These are phyloP conservation scores for Plebejus melissa DNA, from an alignment of 2,888 invertebrate species.

Conservation along the genomic window DNA sequence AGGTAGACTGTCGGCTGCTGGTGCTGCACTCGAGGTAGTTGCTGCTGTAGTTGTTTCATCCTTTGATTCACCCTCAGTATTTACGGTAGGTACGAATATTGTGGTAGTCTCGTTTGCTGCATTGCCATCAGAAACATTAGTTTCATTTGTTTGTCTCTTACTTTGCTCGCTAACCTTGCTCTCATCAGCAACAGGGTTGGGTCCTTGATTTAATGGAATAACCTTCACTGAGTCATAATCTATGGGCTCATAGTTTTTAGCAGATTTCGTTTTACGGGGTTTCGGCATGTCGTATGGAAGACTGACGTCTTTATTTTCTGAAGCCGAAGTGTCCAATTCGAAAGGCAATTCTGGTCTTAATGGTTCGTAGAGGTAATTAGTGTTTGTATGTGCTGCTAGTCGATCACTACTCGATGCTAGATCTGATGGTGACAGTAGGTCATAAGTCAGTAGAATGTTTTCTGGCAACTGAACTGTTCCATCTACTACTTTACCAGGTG, in stretches of 20 bases:
- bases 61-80: slow-evolving; percentile 45
- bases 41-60: slow-evolving; percentile 40
- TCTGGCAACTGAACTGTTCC: slow-evolving; percentile 66
- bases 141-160: slow-evolving; percentile 57
- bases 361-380: slow-evolving; percentile 62
- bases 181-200: slow-evolving; percentile 55
- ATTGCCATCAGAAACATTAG: slow-evolving; percentile 40
- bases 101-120: slow-evolving; percentile 38
- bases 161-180: slow-evolving; percentile 49
- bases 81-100: slow-evolving; percentile 36
- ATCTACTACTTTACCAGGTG: slow-evolving; percentile 60
- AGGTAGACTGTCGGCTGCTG: slow-evolving; percentile 51
- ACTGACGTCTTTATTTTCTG: slow-evolving; percentile 54
- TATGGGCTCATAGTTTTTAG: slow-evolving; percentile 56
- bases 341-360: slow-evolving; percentile 59
- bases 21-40: slow-evolving; percentile 39
- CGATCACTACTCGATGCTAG: slow-evolving; percentile 41
- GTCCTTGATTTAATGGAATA: slow-evolving; percentile 62
- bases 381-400: slow-evolving; percentile 42
- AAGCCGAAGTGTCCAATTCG: slow-evolving; percentile 65
- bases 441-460: slow-evolving; percentile 65
- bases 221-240: slow-evolving; percentile 69
- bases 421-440: slow-evolving; percentile 56
- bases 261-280: slow-evolving; percentile 49
- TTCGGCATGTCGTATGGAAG: slow-evolving; percentile 63